Evolutionary conservation across 2,113 vertebrate species (phyloP), one percentile per base, ranked within the genome.

Genomic region (Camelus dromedarius): DNA sequence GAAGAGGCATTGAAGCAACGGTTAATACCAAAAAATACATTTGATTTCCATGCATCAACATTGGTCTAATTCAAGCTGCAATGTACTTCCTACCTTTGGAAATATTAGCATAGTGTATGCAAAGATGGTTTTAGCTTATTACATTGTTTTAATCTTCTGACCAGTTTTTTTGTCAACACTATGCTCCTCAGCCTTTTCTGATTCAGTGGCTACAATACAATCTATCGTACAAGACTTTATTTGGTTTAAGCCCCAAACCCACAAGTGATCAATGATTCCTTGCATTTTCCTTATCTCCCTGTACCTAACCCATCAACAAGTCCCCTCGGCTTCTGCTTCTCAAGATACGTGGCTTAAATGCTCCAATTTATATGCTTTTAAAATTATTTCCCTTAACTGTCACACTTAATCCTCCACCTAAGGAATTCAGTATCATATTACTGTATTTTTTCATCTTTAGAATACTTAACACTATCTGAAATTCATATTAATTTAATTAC

Each of bases 21-120:
- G n/a, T 88, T 95, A 97, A 96, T 72, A 60, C 11, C 93, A 88
- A 96, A 96, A 24, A 82, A 89, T 87, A 24, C 2, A 35, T n/a
- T 54, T 87, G 87, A 84, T 66, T 69, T 92, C 56, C 76, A 42
- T 64, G 20, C 42, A 90, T n/a, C 15, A 84, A 76, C 52, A 84
- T 8, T 64, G 13, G 94, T 48, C 30, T 72, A 93, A 85, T 64
- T 75, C 32, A 42, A 92, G 19, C 30, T 91, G 5, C 18, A 83
- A 2, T 73, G 14, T 48, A 83, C 8, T 73, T 83, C 6, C 30
- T 82, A 80, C 5, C 32, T 94, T 79, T 84, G 6, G 62, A 96
- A 84, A 76, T 92, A 86, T 32, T 75, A 62, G 15, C 11, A 62
- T 3, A 95, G 16, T 67, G 70, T 8, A 70, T 48, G 9, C 14